These are phyloP conservation scores for Catharus ustulatus DNA, from an alignment of 2,797 vertebrate species.

Conservation along the genomic window DNA sequence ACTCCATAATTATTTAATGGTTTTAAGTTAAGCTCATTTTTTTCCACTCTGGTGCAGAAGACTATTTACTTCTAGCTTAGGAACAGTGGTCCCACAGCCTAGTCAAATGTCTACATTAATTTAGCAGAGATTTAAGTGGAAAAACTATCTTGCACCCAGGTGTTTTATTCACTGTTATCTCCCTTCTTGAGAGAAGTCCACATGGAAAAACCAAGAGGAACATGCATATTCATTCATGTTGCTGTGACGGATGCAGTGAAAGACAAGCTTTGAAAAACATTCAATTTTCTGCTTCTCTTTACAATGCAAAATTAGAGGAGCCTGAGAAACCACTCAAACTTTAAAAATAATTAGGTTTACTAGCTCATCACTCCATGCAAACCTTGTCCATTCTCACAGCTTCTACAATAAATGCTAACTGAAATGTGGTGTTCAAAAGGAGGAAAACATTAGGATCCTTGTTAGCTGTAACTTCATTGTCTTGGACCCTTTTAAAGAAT, in stretches of 20 bases:
- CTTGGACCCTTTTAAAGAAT: background rate
- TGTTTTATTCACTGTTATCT: background rate
- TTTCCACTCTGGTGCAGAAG: background rate
- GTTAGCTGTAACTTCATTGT: background rate
- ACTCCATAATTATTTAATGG: background rate
- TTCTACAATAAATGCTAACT: background rate
- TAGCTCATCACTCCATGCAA: background rate
- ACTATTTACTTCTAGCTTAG: background rate
- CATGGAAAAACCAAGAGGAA: background rate
- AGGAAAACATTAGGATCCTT: background rate
- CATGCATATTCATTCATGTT: background rate
- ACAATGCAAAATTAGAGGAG: background rate
- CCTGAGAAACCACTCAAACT: background rate
- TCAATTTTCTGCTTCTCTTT: background rate
- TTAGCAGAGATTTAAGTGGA: background rate
- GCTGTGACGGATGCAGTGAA: background rate
- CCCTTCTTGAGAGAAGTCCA: background rate
- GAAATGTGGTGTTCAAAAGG: background rate
- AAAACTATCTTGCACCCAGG: background rate
- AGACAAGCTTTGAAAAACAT: background rate
- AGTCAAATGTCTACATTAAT: background rate
- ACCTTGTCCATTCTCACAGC: background rate
- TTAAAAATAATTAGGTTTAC: background rate
- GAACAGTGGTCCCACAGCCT: background rate
- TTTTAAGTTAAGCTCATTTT: constrained; percentile 10